Evolutionary conservation across 2,113 vertebrate species (phyloP).

Genomic region (Oncorhynchus keta): DNA sequence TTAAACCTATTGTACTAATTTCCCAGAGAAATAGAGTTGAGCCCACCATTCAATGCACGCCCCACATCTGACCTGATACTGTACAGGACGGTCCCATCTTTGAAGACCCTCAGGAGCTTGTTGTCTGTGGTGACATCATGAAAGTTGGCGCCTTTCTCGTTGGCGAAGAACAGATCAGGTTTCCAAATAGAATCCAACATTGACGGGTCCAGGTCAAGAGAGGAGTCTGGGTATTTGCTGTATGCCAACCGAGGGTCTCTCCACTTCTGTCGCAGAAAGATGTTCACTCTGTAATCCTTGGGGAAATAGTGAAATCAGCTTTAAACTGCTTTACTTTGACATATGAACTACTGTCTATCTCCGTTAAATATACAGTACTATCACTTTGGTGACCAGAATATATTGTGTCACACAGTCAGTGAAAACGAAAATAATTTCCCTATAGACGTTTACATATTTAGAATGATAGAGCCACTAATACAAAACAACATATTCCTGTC

Average conservation of each 20-base stretch:
- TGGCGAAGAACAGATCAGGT: conserved; percentile 98
- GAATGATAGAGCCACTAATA: not conserved
- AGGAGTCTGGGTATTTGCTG: conserved; percentile 96
- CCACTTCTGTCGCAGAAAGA: conserved; percentile 99
- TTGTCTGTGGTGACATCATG: conserved; percentile 98
- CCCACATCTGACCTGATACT: conserved; percentile 85
- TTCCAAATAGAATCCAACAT: conserved; percentile 99
- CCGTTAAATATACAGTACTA: not conserved
- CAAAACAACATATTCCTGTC: not conserved
- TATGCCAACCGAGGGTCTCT: conserved; percentile 96
- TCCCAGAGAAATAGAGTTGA: not conserved
- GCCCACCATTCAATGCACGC: not conserved
- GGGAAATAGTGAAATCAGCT: conserved; percentile 58
- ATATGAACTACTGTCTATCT: not conserved
- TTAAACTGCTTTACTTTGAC: conserved; percentile 39
- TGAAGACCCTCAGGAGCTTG: conserved; percentile 96
- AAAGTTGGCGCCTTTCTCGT: conserved; percentile 98
- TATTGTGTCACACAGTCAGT: too few relatives aligned
- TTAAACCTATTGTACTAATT: not conserved
- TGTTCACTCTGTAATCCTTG: conserved; percentile 99
- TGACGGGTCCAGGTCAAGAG: conserved; percentile 95
- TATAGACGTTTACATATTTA: not conserved
- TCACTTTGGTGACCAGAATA: not conserved
- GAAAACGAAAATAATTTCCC: too few relatives aligned
- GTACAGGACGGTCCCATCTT: conserved; percentile 95